Evolutionary conservation across 2,888 invertebrate genomes (phyloP), one percentile per base, ranked within the genome.

Genomic region (Eupithecia insigniata): DNA sequence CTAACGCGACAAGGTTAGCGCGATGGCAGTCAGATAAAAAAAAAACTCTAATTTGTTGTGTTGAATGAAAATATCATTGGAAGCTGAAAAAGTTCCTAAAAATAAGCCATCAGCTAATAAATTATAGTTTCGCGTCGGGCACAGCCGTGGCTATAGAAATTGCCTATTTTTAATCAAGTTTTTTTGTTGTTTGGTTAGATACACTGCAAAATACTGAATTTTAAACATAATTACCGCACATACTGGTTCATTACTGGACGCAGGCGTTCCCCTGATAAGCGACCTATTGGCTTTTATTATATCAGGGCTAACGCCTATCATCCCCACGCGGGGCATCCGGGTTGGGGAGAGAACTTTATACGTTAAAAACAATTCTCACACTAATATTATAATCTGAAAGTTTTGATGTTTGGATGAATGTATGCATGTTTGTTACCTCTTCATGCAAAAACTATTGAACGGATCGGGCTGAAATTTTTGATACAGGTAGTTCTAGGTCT

Each of bases 41-140:
- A 69, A 78, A 73, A 67, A 10, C 70, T 72, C 71, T 71, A 68
- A 77, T 76, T 73, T 76, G 76, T 75, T 76, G 69, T 73, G 71
- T 78, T 77, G 76, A 77, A 64, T 64, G 36, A 64, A 64, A 39
- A 76, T 76, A 77, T 72, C 76, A 73, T 77, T 69, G 60, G 73
- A 67, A 74, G 72, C 67, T 69, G 14, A 28, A 64, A 76, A 65
- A 12, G n/a, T 32, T 5, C 55, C 68, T 72, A 76, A 66, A 68
- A 71, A 75, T 69, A 71, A 66, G 68, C 26, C 46, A 60, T 39
- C 68, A 30, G 70, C 64, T 68, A 70, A 76, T 73, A 70, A 69
- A 72, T 66, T 36, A 71, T 65, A 32, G 70, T 34, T 64, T 71
- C 61, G 64, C 36, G 51, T 66, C 60, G 22, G 18, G 39, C 30